These are phyloP conservation scores for Tetrapedia diversipes DNA, from an alignment of 2,888 invertebrate species.

Conservation along the genomic window DNA sequence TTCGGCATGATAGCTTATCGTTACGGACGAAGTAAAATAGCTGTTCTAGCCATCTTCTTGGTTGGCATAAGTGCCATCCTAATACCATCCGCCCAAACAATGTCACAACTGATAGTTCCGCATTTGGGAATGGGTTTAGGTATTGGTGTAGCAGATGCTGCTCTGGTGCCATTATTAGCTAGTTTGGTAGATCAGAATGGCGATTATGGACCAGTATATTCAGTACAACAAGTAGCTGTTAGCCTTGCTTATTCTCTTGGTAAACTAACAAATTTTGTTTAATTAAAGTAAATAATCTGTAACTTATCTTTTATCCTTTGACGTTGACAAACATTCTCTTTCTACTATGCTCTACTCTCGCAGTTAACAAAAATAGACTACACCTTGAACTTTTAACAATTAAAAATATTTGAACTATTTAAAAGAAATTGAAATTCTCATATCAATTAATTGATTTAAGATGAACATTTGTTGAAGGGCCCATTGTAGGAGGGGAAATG, in stretches of 20 bases:
- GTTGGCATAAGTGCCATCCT: slow-evolving; percentile 87
- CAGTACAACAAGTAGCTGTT: slow-evolving; percentile 92
- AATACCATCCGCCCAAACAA: slow-evolving; percentile 87
- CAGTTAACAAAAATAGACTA: too few relatives aligned
- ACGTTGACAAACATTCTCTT: too few relatives aligned
- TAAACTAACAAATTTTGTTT: slow-evolving; percentile 75
- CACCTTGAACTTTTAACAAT: too few relatives aligned
- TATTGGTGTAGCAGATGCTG: slow-evolving; percentile 91
- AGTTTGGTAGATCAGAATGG: slow-evolving; percentile 88
- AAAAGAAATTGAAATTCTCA: neutral
- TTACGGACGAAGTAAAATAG: slow-evolving; percentile 87
- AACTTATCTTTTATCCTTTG: too few relatives aligned
- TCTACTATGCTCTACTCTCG: too few relatives aligned
- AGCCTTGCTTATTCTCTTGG: slow-evolving; percentile 91
- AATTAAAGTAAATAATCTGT: neutral
- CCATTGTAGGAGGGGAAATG: slow-evolving; percentile 89
- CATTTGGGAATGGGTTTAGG: slow-evolving; percentile 92
- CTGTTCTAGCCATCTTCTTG: slow-evolving; percentile 86
- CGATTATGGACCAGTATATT: slow-evolving; percentile 92
- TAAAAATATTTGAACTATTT: neutral
- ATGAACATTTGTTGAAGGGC: slow-evolving; percentile 84
- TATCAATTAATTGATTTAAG: too few relatives aligned
- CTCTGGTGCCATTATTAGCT: slow-evolving; percentile 91
- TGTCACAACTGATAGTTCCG: slow-evolving; percentile 88
- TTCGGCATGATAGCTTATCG: slow-evolving; percentile 88